These are phyloP conservation scores for Xanthorhoe designata DNA, from an alignment of 2,888 invertebrate species.

Conservation along the genomic window DNA sequence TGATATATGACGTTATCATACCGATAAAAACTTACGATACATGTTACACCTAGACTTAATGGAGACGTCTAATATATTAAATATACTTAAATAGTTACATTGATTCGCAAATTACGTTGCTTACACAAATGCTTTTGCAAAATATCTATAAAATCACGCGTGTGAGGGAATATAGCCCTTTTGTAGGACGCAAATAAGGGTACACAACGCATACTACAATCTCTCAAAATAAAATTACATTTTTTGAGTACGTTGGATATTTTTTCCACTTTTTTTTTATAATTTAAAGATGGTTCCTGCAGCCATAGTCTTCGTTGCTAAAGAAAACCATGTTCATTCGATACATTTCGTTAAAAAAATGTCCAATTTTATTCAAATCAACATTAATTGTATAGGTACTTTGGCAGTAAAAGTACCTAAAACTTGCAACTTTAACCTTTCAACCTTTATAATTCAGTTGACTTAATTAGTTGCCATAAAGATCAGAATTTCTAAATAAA, in stretches of 20 bases:
- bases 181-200: constrained; percentile 39
- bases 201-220: constrained; percentile 3
- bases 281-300: background rate
- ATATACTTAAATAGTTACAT: constrained; percentile 80
- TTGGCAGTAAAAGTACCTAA: background rate
- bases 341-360: background rate
- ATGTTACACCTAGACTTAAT: constrained; percentile 76
- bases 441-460: background rate
- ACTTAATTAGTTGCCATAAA: background rate
- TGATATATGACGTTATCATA: constrained; percentile 71
- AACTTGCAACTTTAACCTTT: background rate
- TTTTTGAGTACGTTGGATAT: constrained; percentile 5
- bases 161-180: constrained; percentile 45
- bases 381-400: constrained; percentile 7
- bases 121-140: constrained; percentile 58
- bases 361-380: background rate
- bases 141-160: constrained; percentile 42
- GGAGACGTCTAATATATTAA: constrained; percentile 82
- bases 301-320: constrained; percentile 12
- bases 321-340: background rate
- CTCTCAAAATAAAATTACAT: constrained; percentile 14
- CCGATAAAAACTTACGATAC: constrained; percentile 82
- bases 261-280: constrained; percentile 8
- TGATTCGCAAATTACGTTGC: constrained; percentile 59
- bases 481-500: background rate